A percentile compares a stretch with the other conserved stretches of the same genome.
phyloP scores from a whole-genome alignment of 2,888 invertebrate species.

The Limenitis camilla region DNA sequence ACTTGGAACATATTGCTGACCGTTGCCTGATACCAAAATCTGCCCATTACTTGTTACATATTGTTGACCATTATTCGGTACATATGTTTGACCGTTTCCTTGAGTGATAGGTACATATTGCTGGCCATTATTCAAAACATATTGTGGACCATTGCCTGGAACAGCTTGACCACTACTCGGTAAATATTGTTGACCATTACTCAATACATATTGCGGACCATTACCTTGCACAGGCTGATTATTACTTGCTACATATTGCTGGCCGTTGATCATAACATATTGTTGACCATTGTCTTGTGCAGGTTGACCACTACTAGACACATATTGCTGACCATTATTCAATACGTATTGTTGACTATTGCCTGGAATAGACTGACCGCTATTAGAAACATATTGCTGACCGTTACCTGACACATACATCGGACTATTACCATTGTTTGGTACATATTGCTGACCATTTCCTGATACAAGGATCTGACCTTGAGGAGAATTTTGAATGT shows the following conservation, averaged over 20 bases:
- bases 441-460: no score
- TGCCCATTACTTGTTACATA: neutral
- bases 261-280: no score
- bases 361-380: no score
- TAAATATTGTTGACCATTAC: neutral
- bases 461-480: neutral
- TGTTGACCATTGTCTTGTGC: no score
- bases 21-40: neutral
- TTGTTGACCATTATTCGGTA: neutral
- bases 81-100: no score
- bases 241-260: neutral
- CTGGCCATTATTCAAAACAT: neutral
- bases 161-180: neutral
- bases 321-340: neutral
- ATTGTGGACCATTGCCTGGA: neutral
- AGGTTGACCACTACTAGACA: neutral
- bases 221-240: neutral
- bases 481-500: neutral
- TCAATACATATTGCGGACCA: neutral
- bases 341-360: no score
- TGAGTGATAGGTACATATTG: conserved; percentile 1
- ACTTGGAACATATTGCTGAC: neutral
- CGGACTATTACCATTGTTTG: conserved; percentile 1
- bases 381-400: no score
- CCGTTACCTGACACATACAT: neutral